These are phyloP conservation scores for Pollenia angustigena DNA, from an alignment of 2,888 invertebrate species.

Conservation along the genomic window DNA sequence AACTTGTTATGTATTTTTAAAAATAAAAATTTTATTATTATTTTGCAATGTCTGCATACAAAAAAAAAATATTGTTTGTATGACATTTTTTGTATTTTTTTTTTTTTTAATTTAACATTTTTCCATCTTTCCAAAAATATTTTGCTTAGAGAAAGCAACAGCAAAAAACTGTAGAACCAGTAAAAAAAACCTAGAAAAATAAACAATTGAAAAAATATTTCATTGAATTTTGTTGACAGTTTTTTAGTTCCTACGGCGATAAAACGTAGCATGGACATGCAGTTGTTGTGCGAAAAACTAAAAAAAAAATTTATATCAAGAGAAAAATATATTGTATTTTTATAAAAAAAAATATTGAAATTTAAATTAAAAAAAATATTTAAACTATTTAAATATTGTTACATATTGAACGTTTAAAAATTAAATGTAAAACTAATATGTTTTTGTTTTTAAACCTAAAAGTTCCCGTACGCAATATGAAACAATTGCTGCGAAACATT, in stretches of 20 bases:
- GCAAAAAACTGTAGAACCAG: slow-evolving; percentile 10
- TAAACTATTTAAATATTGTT: too few species aligned
- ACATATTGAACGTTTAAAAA: too few species aligned
- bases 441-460: too few species aligned
- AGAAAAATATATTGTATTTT: background rate
- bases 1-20: too few species aligned
- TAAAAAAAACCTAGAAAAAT: background rate
- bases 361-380: background rate
- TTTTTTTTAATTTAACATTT: background rate
- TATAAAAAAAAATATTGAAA: background rate
- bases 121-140: slow-evolving; percentile 1
- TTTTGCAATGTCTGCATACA: background rate
- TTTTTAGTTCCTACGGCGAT: background rate
- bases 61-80: background rate
- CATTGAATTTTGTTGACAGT: slow-evolving; percentile 23
- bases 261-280: background rate
- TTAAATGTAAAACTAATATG: too few species aligned
- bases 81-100: background rate
- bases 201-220: background rate
- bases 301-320: background rate
- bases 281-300: background rate
- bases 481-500: too few species aligned
- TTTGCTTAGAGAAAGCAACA: background rate
- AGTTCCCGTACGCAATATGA: too few species aligned
- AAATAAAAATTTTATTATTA: too few species aligned